Evolutionary conservation across 2,888 invertebrate genomes (phyloP), one percentile per base, ranked within the genome.

Genomic region (Iselma pallidipennis): DNA sequence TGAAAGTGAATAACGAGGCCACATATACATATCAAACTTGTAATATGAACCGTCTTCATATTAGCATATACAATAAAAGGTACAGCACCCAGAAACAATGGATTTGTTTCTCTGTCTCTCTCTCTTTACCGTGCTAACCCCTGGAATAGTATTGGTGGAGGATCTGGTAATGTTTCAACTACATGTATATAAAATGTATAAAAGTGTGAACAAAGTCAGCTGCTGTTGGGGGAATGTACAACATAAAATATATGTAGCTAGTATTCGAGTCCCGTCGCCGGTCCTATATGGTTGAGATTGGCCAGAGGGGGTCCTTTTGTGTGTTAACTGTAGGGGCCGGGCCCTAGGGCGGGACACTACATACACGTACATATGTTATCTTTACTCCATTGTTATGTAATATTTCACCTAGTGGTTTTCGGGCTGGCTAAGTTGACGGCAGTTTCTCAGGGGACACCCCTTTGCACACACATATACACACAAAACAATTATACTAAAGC

Each of bases 241-340:
- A n/a, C 16, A 14, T 33, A n/a, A 33, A 33, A 37, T 16, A 37
- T 9, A 37, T 16, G 16, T 16, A n/a, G n/a, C n/a, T n/a, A 16
- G 16, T 16, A 16, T 16, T 42, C 54, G 55, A 56, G 52, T 58
- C 64, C 58, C 58, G 61, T 58, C 61, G 52, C 55, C 49, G 14
- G 21, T 68, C 67, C 69, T 68, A 67, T 65, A 16, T 67, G 64
- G 68, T 72, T 66, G 77, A 77, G 78, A 76, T 78, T 79, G 74
- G 74, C 73, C 71, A 67, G 70, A 74, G 77, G 76, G 77, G 78
- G 75, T 71, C 71, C 76, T 71, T 79, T 79, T 79, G 78, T 79
- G 73, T 73, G 76, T 63, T 78, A 79, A 79, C 78, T 76, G 76
- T 74, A 74, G 78, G 77, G 79, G 79, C 74, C 72, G 77, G 65